Evolutionary conservation across 2,113 vertebrate species (phyloP).

Genomic region (Porphyrio hochstetteri): DNA sequence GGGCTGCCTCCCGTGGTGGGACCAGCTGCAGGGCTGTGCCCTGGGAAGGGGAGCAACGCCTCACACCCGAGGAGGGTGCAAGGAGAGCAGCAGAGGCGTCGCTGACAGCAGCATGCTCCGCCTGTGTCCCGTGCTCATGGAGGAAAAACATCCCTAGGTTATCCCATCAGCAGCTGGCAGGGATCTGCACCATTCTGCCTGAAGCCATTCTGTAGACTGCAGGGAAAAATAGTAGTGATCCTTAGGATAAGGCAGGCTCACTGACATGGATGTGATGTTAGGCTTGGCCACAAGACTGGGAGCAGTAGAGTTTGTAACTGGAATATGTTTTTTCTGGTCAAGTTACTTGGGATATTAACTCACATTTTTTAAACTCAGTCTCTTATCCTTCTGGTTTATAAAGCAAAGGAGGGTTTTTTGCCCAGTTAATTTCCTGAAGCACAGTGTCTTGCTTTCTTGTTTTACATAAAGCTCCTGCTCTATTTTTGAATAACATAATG

Average conservation of each 20-base stretch:
- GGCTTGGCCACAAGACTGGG: neutral
- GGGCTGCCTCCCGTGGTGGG: rapidly evolving
- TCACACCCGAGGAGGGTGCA: neutral
- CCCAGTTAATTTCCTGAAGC: slow-evolving; percentile 30
- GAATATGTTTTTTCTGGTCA: slow-evolving; percentile 7
- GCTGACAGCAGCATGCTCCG: neutral
- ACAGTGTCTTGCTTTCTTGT: neutral
- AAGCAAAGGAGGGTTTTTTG: neutral
- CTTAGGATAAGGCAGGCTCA: neutral
- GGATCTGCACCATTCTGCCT: neutral
- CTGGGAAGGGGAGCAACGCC: neutral
- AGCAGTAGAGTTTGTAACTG: neutral
- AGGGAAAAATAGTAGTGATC: neutral
- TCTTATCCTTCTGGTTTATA: slow-evolving; percentile 14
- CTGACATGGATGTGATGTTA: neutral
- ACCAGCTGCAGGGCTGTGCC: neutral
- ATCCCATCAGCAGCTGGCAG: neutral
- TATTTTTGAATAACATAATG: slow-evolving; percentile 57
- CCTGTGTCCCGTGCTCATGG: neutral
- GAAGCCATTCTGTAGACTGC: neutral
- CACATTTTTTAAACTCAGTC: neutral
- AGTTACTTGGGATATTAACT: slow-evolving; percentile 12
- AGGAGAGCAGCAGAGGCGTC: neutral
- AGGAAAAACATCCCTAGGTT: neutral
- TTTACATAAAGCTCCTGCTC: slow-evolving; percentile 50